A percentile compares a stretch with the other conserved stretches of the same genome.
Conservation (phyloP, 1,140 invertebrate genomes). For the Meloidogyne chitwoodi region DNA sequence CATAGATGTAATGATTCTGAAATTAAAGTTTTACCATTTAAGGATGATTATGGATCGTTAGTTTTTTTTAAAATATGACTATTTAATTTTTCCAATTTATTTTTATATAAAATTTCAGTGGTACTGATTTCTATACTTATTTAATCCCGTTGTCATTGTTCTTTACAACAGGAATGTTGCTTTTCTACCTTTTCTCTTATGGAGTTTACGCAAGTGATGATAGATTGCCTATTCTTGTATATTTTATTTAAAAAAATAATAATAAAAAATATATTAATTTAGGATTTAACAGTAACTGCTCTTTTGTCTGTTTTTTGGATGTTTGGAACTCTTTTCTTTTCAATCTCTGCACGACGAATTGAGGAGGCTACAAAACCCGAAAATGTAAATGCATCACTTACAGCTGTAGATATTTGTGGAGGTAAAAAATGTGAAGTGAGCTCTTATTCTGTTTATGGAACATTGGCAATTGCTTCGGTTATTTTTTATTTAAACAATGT, state of each 20-base stretch:
- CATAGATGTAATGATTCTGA: constrained; percentile 23
- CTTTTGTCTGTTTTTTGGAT: constrained; percentile 44
- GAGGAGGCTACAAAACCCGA: constrained; percentile 30
- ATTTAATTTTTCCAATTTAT: neutral
- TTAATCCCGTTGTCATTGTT: constrained; percentile 40
- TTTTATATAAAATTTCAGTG: constrained; percentile 27
- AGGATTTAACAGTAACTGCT: constrained; percentile 45
- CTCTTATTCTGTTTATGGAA: constrained; percentile 24
- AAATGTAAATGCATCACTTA: constrained; percentile 23
- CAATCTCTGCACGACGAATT: constrained; percentile 19
- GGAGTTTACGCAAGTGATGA: constrained; percentile 39
- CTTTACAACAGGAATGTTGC: constrained; percentile 36
- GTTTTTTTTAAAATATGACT: too few relatives aligned
- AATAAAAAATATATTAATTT: constrained; percentile 6
- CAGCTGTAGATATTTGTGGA: constrained; percentile 22
- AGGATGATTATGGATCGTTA: constrained; percentile 12
- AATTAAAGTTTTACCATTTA: constrained; percentile 8
- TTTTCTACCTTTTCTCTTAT: constrained; percentile 46
- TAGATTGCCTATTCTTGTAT: constrained; percentile 37
- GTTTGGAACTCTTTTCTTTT: constrained; percentile 40
- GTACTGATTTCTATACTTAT: constrained; percentile 40
- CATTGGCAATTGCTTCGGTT: constrained; percentile 37
- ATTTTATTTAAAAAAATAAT: neutral
- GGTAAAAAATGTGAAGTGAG: neutral
- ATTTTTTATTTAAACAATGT: constrained; percentile 2